Evolutionary conservation across 53 echinoderm and acorn worm species (phyloP).

Genomic region (Patiria pectinifera): DNA sequence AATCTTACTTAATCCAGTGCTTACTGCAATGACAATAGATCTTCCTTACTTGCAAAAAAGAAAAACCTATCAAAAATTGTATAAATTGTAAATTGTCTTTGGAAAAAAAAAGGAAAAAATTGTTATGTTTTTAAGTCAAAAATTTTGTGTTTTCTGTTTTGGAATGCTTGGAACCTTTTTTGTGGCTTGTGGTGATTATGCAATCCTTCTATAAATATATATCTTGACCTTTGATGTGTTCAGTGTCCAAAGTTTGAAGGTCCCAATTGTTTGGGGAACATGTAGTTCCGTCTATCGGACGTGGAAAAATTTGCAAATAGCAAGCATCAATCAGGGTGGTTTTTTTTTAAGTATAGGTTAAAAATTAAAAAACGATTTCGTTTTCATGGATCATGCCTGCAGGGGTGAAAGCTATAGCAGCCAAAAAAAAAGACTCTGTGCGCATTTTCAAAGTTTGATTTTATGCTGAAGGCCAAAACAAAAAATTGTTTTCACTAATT

Average conservation of each 20-base stretch:
- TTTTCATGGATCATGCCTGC: too few species aligned
- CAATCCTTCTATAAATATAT: not conserved
- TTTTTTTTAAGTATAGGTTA: too few species aligned
- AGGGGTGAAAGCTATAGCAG: too few species aligned
- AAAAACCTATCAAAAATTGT: not conserved
- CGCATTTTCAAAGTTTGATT: too few species aligned
- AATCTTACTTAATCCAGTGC: not conserved
- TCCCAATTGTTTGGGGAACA: not conserved
- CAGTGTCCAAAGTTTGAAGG: not conserved
- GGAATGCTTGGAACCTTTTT: not conserved
- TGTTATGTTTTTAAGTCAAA: too few species aligned
- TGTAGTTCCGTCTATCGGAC: not conserved
- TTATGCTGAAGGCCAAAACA: too few species aligned
- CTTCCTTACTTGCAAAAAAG: not conserved
- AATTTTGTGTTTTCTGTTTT: not conserved
- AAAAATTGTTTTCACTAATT: too few species aligned
- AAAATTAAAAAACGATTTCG: too few species aligned
- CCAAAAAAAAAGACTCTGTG: too few species aligned
- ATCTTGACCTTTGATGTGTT: not conserved
- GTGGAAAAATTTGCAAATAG: not conserved
- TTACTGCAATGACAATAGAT: slow-evolving; percentile 3
- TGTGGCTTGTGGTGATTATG: not conserved
- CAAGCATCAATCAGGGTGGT: too few species aligned
- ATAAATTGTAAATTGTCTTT: slow-evolving; percentile 22
- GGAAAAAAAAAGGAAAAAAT: not conserved